These are phyloP conservation scores for Haliclystus octoradiatus DNA, from an alignment of 30 jellyfish, hydroid and myxozoan species.

Conservation along the genomic window DNA sequence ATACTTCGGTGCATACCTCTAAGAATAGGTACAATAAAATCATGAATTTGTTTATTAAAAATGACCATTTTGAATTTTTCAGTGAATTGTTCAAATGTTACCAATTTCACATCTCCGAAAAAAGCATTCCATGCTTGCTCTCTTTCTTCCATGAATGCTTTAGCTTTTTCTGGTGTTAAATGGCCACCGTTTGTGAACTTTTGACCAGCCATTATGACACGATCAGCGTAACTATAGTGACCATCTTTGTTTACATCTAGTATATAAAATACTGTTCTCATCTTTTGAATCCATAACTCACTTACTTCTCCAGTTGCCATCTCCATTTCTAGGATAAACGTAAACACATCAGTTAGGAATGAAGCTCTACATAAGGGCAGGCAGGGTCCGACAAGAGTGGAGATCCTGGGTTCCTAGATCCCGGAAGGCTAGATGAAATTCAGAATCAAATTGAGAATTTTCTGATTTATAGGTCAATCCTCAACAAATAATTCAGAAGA, in stretches of 20 bases:
- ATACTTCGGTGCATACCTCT: neutral
- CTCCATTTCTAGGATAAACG: no score
- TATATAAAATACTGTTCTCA: neutral
- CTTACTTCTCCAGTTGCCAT: no score
- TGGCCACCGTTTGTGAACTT: neutral
- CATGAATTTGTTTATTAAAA: neutral
- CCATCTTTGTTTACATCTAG: neutral
- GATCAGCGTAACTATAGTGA: neutral
- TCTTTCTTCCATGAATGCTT: neutral
- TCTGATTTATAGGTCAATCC: no score
- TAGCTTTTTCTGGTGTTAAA: neutral
- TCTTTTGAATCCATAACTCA: neutral
- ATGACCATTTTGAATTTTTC: slow-evolving; percentile 1
- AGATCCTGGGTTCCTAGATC: no score
- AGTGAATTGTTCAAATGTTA: neutral
- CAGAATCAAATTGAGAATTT: no score
- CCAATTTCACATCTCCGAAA: neutral
- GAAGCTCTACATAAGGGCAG: no score
- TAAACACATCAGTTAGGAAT: no score
- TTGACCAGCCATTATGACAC: neutral
- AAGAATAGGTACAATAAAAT: neutral
- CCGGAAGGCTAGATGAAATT: no score
- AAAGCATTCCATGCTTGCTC: neutral
- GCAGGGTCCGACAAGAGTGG: no score
- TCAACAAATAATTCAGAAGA: no score